A percentile compares a stretch with the other conserved stretches of the same genome.
Conservation (phyloP, 2,888 invertebrate genomes). For the Drepanosiphum platanoidis region DNA sequence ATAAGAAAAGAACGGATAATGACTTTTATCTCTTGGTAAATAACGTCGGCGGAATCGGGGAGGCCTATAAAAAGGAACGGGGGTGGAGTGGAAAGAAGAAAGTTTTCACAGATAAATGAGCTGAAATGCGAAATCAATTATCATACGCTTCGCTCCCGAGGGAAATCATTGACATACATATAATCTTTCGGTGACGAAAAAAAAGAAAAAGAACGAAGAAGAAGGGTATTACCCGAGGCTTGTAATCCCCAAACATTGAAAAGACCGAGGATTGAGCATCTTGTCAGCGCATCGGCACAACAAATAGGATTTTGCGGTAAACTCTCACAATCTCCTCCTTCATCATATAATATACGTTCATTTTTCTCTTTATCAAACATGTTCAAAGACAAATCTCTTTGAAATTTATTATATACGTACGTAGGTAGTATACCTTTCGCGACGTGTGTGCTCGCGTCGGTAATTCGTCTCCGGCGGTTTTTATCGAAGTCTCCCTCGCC, state of each 20-base stretch:
- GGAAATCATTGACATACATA: slow-evolving; percentile 61
- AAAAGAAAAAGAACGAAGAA: slow-evolving; percentile 9
- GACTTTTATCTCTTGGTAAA: slow-evolving; percentile 43
- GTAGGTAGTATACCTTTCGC: neutral
- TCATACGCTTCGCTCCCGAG: slow-evolving; percentile 39
- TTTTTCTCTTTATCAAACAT: slow-evolving; percentile 30
- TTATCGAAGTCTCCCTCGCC: neutral
- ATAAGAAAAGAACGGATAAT: slow-evolving; percentile 38
- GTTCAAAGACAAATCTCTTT: slow-evolving; percentile 50
- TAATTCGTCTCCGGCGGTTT: neutral
- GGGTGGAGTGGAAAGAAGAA: neutral
- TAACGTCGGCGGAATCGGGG: neutral
- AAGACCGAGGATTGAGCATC: slow-evolving; percentile 43
- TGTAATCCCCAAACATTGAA: slow-evolving; percentile 57
- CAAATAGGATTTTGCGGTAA: slow-evolving; percentile 56
- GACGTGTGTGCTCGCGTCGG: neutral
- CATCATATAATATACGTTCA: slow-evolving; percentile 15
- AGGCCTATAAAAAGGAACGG: neutral
- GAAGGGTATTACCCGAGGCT: slow-evolving; percentile 53
- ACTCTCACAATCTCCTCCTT: slow-evolving; percentile 3
- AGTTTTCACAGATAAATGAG: slow-evolving; percentile 57
- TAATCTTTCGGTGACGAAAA: slow-evolving; percentile 54
- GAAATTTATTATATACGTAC: slow-evolving; percentile 10
- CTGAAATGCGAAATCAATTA: slow-evolving; percentile 60
- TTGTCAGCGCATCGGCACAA: slow-evolving; percentile 43